Conservation (phyloP, 37 sponge, comb jelly and placozoan species). For the Bolinopsis microptera region DNA sequence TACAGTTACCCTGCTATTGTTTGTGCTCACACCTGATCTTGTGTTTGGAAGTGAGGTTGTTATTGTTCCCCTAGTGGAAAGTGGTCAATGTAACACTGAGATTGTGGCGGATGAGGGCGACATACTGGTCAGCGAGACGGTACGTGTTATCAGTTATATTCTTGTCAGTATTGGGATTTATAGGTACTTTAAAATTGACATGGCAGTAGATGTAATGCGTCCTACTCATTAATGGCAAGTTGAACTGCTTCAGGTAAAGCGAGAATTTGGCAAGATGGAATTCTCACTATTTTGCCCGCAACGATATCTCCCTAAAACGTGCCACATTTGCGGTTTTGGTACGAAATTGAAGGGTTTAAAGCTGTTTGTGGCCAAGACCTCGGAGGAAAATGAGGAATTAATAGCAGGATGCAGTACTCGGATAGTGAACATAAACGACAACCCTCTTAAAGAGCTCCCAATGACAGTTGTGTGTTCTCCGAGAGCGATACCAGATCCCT, state of each 20-base stretch:
- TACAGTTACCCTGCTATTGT: too few relatives aligned
- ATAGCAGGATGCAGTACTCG: not conserved
- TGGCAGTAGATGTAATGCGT: too few relatives aligned
- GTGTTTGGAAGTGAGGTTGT: too few relatives aligned
- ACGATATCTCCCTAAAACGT: not conserved
- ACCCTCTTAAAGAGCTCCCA: not conserved
- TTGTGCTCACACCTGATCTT: too few relatives aligned
- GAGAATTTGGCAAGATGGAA: not conserved
- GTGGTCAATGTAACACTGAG: too few relatives aligned
- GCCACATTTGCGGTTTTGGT: constrained; percentile 9
- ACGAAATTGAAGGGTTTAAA: not conserved
- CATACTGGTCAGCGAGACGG: not conserved
- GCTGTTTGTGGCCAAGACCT: not conserved
- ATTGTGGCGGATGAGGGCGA: not conserved
- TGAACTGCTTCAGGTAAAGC: not conserved
- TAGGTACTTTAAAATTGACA: too few relatives aligned
- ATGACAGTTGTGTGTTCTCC: not conserved
- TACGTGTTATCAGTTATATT: too few relatives aligned
- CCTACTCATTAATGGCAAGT: too few relatives aligned
- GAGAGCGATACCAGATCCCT: not conserved
- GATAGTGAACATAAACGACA: not conserved
- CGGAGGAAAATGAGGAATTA: not conserved
- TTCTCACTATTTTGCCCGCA: not conserved
- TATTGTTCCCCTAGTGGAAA: too few relatives aligned
- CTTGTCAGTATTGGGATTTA: too few relatives aligned